Conservation (phyloP, 2,113 vertebrate genomes). For the Chamaetylas fuelleborni region DNA sequence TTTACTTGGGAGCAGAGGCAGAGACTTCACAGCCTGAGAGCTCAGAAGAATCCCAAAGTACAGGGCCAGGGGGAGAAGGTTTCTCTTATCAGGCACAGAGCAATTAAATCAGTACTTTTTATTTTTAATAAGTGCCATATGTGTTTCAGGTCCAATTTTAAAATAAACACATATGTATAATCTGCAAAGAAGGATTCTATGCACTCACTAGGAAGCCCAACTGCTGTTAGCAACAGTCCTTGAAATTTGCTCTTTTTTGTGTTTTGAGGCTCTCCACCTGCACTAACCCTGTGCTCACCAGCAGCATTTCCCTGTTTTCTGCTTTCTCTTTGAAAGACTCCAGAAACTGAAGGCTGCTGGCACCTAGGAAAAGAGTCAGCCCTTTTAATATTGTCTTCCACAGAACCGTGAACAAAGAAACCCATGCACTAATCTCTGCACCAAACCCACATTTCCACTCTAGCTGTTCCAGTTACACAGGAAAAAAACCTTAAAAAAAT, state of each 20-base stretch:
- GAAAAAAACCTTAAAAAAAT: neutral
- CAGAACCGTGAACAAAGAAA: neutral
- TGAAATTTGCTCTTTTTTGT: neutral
- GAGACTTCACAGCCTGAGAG: neutral
- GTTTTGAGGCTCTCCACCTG: neutral
- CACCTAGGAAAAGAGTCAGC: neutral
- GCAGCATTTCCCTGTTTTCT: neutral
- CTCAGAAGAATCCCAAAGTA: neutral
- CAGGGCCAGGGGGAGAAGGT: fast-evolving
- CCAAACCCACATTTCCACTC: neutral
- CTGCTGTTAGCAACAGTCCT: neutral
- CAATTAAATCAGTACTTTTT: neutral
- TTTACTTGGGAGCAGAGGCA: neutral
- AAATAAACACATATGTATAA: neutral
- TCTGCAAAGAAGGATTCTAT: neutral
- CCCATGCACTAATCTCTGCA: neutral
- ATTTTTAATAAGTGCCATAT: neutral
- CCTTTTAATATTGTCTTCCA: neutral
- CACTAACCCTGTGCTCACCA: neutral
- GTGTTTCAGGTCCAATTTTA: neutral
- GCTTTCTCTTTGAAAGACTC: neutral
- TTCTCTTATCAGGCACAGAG: neutral
- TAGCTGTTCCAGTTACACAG: neutral
- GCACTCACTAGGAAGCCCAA: neutral
- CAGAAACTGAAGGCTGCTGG: neutral